Conservation (phyloP, 2,797 vertebrate genomes). For the Tragelaphus oryx region DNA sequence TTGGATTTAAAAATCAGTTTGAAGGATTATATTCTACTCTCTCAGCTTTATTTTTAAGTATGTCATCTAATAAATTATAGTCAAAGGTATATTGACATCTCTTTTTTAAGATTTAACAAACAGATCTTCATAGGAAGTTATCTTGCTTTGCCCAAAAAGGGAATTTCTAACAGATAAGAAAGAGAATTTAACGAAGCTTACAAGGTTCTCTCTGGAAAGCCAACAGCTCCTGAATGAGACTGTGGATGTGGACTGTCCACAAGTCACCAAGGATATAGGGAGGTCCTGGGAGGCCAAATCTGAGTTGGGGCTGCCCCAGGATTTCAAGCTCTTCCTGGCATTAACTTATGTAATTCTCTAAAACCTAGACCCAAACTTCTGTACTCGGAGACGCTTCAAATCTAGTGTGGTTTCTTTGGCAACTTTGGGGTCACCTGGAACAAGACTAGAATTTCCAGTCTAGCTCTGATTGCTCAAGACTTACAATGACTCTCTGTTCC, state of each 20-base stretch:
- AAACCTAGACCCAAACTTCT: not conserved
- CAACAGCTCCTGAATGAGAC: not conserved
- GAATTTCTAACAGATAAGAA: not conserved
- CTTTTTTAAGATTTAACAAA: not conserved
- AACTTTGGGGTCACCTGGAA: not conserved
- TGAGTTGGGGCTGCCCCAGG: not conserved
- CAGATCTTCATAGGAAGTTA: not conserved
- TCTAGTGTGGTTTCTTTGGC: not conserved
- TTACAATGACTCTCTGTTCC: not conserved
- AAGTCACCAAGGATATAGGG: not conserved
- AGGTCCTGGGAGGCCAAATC: not conserved
- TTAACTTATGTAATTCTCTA: not conserved
- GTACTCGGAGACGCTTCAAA: not conserved
- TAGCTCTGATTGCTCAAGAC: not conserved
- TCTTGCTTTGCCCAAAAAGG: not conserved
- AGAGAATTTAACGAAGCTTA: not conserved
- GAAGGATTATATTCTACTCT: not conserved
- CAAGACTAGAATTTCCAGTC: not conserved
- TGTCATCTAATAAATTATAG: not conserved
- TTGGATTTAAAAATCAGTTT: not conserved
- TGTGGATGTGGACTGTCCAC: not conserved
- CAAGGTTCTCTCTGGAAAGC: not conserved
- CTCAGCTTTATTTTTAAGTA: not conserved
- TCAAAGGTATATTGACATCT: not conserved
- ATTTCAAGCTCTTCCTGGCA: not conserved